Conservation (phyloP, 2,113 vertebrate species). For the Caracal caracal region DNA sequence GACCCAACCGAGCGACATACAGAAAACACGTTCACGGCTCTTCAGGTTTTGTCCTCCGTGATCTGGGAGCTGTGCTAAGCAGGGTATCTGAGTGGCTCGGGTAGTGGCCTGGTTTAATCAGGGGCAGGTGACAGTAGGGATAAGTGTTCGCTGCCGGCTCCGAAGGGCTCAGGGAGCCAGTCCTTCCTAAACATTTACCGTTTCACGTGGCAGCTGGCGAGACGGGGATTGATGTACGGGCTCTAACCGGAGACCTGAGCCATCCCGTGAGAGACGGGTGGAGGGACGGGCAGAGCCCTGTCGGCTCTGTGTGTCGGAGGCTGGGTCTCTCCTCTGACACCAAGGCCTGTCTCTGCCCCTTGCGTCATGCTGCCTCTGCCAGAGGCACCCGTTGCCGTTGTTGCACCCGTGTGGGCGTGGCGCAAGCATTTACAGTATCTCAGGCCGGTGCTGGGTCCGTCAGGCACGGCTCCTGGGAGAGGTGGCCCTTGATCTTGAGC, state of each 20-base stretch:
- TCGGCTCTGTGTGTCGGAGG: too few relatives aligned
- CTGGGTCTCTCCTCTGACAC: neutral
- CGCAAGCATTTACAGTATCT: neutral
- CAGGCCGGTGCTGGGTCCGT: neutral
- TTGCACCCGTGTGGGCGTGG: rapidly evolving
- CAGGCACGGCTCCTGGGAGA: neutral
- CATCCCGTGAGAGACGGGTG: neutral
- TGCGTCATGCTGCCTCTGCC: rapidly evolving
- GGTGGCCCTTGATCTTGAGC: neutral
- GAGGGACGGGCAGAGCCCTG: neutral
- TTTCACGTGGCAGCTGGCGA: neutral
- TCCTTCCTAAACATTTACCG: neutral
- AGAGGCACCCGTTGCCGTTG: too few relatives aligned
- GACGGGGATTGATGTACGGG: neutral
- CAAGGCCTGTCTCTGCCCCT: neutral
- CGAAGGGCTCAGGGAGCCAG: rapidly evolving
- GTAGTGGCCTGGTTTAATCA: too few relatives aligned
- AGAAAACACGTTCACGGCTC: rapidly evolving
- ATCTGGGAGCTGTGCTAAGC: neutral
- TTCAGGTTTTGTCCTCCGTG: neutral
- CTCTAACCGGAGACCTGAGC: rapidly evolving
- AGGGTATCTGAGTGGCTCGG: too few relatives aligned
- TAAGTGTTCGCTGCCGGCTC: rapidly evolving
- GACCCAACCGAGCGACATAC: rapidly evolving
- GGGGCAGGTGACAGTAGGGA: neutral